Evolutionary conservation across 2,797 vertebrate species (phyloP).

Genomic region (Lacerta viridis): DNA sequence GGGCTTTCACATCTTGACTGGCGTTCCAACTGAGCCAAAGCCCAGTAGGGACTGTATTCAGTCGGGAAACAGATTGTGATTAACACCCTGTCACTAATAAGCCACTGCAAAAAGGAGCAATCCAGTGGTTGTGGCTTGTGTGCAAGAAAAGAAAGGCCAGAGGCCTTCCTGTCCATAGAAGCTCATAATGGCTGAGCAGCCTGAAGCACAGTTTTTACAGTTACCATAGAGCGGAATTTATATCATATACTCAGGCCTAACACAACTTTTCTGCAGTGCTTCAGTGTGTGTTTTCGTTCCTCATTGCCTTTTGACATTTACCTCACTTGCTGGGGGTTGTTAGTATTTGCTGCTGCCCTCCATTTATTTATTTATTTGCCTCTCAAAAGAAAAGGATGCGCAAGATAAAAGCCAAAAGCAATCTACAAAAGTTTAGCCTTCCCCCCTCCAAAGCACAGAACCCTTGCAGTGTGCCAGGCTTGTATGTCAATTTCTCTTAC

Average conservation of each 20-base stretch:
- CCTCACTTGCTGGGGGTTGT: not conserved
- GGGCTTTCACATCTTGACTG: no score
- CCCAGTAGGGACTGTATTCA: no score
- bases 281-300: not conserved
- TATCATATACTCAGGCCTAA: not conserved
- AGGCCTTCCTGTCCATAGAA: no score
- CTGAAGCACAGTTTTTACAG: no score
- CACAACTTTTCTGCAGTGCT: not conserved
- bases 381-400: not conserved
- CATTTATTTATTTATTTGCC: not conserved
- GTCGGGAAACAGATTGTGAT: no score
- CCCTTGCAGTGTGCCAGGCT: not conserved
- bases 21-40: no score
- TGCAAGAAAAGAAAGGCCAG: no score
- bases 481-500: slow-evolving; percentile 34
- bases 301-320: not conserved
- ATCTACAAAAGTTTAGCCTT: not conserved
- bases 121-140: no score
- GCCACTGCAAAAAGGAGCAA: no score
- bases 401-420: not conserved
- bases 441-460: not conserved
- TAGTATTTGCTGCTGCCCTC: not conserved
- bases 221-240: no score
- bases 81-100: no score
- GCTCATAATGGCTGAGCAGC: no score